Evolutionary conservation across 1,140 invertebrate species (phyloP).

Genomic region (Drosophila saltans): DNA sequence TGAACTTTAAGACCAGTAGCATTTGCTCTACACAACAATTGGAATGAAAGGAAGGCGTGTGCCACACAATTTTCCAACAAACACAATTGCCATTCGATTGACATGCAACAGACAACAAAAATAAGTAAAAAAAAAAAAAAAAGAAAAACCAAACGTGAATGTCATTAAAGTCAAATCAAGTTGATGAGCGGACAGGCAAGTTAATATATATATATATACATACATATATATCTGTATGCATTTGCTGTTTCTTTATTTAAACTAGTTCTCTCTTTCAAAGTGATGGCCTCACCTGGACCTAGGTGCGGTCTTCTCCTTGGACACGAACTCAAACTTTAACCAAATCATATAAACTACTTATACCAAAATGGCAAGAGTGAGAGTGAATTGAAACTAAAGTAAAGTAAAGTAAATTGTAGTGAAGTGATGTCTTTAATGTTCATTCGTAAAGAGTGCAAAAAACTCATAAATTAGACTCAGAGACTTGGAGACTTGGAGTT

Average conservation of each 20-base stretch:
- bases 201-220: background rate
- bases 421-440: constrained; percentile 31
- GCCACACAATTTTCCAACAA: constrained; percentile 16
- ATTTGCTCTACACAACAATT: constrained; percentile 16
- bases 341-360: background rate
- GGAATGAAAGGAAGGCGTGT: constrained; percentile 38
- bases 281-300: constrained; percentile 17
- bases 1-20: constrained; percentile 68
- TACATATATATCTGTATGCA: background rate
- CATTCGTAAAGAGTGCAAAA: constrained; percentile 62
- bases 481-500: constrained; percentile 21
- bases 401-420: constrained; percentile 14
- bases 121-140: background rate
- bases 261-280: constrained; percentile 50
- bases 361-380: background rate
- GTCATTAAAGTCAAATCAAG: constrained; percentile 64
- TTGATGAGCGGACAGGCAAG: constrained; percentile 55
- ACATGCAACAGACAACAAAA: constrained; percentile 35
- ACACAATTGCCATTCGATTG: constrained; percentile 43
- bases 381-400: constrained; percentile 1
- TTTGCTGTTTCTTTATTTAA: constrained; percentile 41
- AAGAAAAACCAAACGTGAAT: constrained; percentile 50
- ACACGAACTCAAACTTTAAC: constrained; percentile 73
- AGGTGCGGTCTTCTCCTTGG: constrained; percentile 54
- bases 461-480: constrained; percentile 72